These are phyloP conservation scores for Scolopax rusticola DNA, from an alignment of 2,797 vertebrate genomes.

Conservation along the genomic window DNA sequence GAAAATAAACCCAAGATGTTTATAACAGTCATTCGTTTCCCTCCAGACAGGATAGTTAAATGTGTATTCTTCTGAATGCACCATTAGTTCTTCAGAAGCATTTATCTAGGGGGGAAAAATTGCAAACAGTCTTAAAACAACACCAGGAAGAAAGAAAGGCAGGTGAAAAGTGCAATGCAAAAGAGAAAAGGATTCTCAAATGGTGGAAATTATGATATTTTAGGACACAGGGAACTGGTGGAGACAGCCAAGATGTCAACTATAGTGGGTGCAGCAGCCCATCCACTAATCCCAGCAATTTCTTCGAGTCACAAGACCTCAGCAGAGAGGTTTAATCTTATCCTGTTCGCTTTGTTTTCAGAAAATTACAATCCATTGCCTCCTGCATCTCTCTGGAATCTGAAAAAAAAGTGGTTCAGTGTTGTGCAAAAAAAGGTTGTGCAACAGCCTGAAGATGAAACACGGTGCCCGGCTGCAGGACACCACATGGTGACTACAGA, in stretches of 20 bases:
- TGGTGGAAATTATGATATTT: neutral
- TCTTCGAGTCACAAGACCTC: neutral
- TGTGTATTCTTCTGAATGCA: neutral
- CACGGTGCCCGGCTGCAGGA: neutral
- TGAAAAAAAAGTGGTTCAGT: slow-evolving; percentile 29
- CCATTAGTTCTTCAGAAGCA: neutral
- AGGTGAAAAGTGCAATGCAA: neutral
- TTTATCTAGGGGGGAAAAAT: neutral
- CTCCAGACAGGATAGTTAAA: neutral
- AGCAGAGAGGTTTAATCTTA: slow-evolving; percentile 16
- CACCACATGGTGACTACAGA: slow-evolving; percentile 29
- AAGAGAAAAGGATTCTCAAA: neutral
- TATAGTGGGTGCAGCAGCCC: neutral
- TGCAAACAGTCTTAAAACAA: neutral
- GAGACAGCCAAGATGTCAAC: neutral
- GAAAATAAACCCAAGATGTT: neutral
- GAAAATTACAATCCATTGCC: slow-evolving; percentile 29
- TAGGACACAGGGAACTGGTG: neutral
- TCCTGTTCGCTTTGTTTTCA: slow-evolving; percentile 33
- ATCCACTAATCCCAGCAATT: neutral
- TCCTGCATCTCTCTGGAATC: neutral
- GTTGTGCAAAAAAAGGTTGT: slow-evolving; percentile 37
- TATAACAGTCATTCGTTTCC: neutral
- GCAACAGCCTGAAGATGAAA: slow-evolving; percentile 17
- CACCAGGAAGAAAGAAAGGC: neutral